phyloP scores from a whole-genome alignment of 2,888 invertebrate species.

The Andrena minutula region DNA sequence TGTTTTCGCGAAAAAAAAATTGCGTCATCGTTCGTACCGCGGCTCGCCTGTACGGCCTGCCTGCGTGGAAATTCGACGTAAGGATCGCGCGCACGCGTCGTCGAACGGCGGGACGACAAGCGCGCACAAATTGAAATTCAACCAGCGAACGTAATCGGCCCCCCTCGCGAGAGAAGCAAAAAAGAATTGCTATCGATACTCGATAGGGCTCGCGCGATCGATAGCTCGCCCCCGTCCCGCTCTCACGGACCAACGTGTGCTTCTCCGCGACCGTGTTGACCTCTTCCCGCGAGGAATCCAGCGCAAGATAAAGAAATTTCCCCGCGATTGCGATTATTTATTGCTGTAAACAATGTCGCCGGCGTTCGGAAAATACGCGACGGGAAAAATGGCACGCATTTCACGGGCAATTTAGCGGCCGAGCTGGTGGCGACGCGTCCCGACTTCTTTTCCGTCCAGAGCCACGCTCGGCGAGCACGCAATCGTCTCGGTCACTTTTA shows the following conservation, averaged over 20 bases:
- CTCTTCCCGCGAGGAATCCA: conserved; percentile 35
- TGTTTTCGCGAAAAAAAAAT: background rate
- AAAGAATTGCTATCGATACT: conserved; percentile 55
- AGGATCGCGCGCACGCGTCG: background rate
- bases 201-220: conserved; percentile 29
- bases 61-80: background rate
- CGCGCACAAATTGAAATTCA: conserved; percentile 62
- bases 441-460: background rate
- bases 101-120: conserved; percentile 6
- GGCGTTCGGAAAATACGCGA: conserved; percentile 4
- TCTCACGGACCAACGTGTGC: conserved; percentile 21
- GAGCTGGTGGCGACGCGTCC: too few relatives aligned
- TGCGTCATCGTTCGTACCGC: background rate
- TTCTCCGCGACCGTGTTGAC: conserved; percentile 39
- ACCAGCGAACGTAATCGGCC: conserved; percentile 63
- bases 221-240: conserved; percentile 9
- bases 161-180: conserved; percentile 52
- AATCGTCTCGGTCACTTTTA: conserved; percentile 37
- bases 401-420: conserved; percentile 45
- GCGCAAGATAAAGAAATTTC: conserved; percentile 43
- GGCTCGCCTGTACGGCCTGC: background rate
- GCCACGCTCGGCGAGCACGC: conserved; percentile 1
- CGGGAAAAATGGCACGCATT: conserved; percentile 29
- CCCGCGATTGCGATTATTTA: conserved; percentile 52
- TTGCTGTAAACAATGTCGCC: conserved; percentile 43